Conservation (phyloP, 1,140 invertebrate species). For the Archivesica marissinica region DNA sequence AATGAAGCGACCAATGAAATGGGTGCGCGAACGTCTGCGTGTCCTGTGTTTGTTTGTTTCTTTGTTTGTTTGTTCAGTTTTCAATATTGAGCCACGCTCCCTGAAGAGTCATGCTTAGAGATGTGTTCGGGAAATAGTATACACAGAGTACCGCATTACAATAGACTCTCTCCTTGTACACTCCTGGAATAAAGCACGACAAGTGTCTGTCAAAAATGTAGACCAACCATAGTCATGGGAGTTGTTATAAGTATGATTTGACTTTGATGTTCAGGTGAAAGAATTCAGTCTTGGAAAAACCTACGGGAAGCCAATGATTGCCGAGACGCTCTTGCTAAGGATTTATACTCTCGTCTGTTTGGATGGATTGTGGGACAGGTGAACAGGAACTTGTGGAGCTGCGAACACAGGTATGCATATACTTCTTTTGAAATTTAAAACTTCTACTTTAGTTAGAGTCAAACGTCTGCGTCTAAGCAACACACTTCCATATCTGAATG, state of each 20-base stretch:
- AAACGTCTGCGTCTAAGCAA: too few relatives aligned
- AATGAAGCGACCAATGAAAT: too few relatives aligned
- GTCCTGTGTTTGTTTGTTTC: too few relatives aligned
- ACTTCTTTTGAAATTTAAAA: neutral
- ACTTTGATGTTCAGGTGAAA: constrained; percentile 70
- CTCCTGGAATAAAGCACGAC: neutral
- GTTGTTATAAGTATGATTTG: neutral
- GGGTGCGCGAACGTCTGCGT: too few relatives aligned
- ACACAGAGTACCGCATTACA: too few relatives aligned
- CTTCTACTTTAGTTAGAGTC: too few relatives aligned
- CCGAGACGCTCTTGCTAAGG: constrained; percentile 87
- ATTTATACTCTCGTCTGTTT: constrained; percentile 86
- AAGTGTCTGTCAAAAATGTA: neutral
- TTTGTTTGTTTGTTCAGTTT: too few relatives aligned
- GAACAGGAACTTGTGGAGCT: constrained; percentile 89
- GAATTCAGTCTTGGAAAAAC: constrained; percentile 73
- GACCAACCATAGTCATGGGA: neutral
- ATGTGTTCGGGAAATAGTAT: too few relatives aligned
- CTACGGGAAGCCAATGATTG: constrained; percentile 82
- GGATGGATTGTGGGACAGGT: constrained; percentile 94
- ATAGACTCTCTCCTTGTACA: neutral
- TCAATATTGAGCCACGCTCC: too few relatives aligned
- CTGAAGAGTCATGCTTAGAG: too few relatives aligned
- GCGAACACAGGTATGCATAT: neutral
- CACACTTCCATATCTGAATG: too few relatives aligned